phyloP scores from a whole-genome alignment of 2,797 vertebrate genomes.

The Molossus molossus region DNA sequence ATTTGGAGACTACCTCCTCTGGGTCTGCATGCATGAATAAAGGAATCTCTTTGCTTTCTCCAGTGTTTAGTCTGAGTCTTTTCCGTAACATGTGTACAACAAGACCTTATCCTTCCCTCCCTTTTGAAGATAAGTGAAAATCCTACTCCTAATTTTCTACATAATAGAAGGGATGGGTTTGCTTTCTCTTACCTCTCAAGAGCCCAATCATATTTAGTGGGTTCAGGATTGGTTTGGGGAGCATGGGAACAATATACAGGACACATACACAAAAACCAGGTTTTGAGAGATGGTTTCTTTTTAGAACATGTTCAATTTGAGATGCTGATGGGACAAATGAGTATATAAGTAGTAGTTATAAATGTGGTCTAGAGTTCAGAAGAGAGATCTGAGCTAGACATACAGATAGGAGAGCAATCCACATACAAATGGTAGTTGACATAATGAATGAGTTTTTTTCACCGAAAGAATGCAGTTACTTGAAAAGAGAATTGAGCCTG shows the following conservation, averaged over 20 bases:
- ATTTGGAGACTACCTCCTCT: no score
- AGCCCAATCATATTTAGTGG: background rate
- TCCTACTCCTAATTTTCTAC: background rate
- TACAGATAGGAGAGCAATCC: background rate
- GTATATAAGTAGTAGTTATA: background rate
- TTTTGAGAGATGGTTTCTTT: conserved; percentile 36
- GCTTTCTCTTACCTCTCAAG: conserved; percentile 31
- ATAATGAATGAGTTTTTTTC: conserved; percentile 6
- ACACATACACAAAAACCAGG: background rate
- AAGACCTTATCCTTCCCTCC: background rate
- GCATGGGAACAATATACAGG: conserved; percentile 17
- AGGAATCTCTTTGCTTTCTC: no score
- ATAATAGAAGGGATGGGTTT: background rate
- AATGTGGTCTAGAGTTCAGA: background rate
- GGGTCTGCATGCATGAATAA: no score
- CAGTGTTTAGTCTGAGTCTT: no score
- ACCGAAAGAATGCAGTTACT: background rate
- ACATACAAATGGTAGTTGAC: background rate
- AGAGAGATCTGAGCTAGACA: background rate
- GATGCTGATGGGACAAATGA: background rate
- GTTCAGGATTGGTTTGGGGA: background rate
- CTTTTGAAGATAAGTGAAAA: conserved; percentile 56
- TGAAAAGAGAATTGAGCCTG: background rate
- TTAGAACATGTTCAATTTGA: background rate
- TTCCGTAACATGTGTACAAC: background rate